A percentile compares a stretch with the other conserved stretches of the same genome.
These are phyloP conservation scores for Cetonia aurata DNA, from an alignment of 2,888 invertebrate genomes.

Conservation along the genomic window DNA sequence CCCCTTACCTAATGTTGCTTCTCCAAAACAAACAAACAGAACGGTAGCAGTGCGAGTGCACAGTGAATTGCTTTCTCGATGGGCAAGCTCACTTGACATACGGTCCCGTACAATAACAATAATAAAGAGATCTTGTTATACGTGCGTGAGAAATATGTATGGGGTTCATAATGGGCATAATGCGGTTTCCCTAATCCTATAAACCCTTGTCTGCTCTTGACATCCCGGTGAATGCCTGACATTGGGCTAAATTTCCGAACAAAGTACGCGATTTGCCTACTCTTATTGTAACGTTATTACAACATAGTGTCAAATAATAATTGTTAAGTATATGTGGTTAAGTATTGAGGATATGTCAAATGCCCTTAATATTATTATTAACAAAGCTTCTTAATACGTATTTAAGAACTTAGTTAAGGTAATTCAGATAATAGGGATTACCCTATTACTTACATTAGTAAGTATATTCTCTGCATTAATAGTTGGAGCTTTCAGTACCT, in stretches of 20 bases:
- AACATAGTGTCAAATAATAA: conserved; percentile 37
- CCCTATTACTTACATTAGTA: too few relatives aligned
- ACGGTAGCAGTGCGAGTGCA: conserved; percentile 24
- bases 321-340: too few relatives aligned
- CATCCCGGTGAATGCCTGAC: conserved; percentile 51
- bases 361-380: too few relatives aligned
- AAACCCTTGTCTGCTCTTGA: conserved; percentile 58
- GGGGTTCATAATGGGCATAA: conserved; percentile 52
- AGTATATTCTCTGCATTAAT: too few relatives aligned
- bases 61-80: conserved; percentile 22
- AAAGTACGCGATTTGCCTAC: conserved; percentile 51
- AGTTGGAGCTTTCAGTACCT: too few relatives aligned
- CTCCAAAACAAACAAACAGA: conserved; percentile 38
- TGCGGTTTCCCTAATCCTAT: conserved; percentile 56
- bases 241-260: conserved; percentile 48
- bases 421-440: too few relatives aligned
- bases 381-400: too few relatives aligned
- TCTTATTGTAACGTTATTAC: conserved; percentile 44
- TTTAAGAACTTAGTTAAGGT: too few relatives aligned
- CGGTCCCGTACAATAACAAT: conserved; percentile 39
- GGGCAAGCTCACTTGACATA: conserved; percentile 41
- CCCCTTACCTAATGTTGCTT: conserved; percentile 41
- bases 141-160: conserved; percentile 50
- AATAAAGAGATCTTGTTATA: conserved; percentile 47
- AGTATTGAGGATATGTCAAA: too few relatives aligned